These are phyloP conservation scores for Coccyzus lansbergi DNA, from an alignment of 2,797 vertebrate species.

Conservation along the genomic window DNA sequence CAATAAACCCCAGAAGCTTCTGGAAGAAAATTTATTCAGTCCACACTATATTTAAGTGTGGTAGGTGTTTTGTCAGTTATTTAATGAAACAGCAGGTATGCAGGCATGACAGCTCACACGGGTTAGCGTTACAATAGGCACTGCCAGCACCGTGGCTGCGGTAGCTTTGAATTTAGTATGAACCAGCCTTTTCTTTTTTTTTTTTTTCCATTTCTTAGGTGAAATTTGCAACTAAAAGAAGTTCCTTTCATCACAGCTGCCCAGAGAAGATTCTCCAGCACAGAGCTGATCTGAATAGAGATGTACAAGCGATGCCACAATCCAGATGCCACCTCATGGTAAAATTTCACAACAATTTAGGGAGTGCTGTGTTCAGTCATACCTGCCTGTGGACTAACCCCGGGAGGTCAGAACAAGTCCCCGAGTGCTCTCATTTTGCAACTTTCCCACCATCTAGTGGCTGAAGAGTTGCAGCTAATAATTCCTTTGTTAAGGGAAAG, in stretches of 20 bases:
- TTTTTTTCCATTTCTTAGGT: neutral
- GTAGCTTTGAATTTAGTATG: neutral
- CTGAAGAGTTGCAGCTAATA: slow-evolving; percentile 15
- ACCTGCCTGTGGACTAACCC: neutral
- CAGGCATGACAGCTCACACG: neutral
- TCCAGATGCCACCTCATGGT: neutral
- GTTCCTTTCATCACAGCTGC: neutral
- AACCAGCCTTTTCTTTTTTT: neutral
- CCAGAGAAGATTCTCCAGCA: neutral
- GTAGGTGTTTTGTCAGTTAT: neutral
- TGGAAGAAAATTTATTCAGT: neutral
- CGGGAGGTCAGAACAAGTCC: slow-evolving; percentile 18
- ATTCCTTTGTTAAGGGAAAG: neutral
- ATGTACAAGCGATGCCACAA: neutral
- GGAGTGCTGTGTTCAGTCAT: neutral
- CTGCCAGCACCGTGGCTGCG: neutral
- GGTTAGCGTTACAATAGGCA: neutral
- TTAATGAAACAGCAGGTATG: neutral
- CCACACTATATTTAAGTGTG: neutral
- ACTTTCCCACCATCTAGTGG: slow-evolving; percentile 64
- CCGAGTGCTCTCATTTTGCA: neutral
- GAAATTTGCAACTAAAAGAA: neutral
- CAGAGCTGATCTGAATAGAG: neutral
- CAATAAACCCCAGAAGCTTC: neutral
- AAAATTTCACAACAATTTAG: neutral